phyloP scores from a whole-genome alignment of 1,140 invertebrate genomes.

The Portunus trituberculatus region DNA sequence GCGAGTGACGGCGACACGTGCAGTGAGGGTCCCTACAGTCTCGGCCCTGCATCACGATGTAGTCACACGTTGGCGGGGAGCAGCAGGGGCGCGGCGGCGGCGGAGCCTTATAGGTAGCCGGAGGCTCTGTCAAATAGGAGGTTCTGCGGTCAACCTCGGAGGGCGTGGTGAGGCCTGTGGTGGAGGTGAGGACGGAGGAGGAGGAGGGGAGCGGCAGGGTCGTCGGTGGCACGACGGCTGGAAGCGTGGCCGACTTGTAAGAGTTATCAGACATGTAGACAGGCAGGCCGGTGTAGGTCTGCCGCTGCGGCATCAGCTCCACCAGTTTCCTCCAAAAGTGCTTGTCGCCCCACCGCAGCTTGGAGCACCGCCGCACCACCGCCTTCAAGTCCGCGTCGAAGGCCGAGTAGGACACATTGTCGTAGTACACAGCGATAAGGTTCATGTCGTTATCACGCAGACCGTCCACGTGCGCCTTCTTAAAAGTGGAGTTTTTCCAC shows the following conservation, averaged over 20 bases:
- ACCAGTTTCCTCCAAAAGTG: conserved; percentile 95
- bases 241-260: conserved; percentile 69
- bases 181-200: conserved; percentile 74
- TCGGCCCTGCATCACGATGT: conserved; percentile 67
- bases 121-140: conserved; percentile 57
- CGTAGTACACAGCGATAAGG: conserved; percentile 91
- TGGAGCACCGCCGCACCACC: conserved; percentile 95
- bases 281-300: conserved; percentile 68
- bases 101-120: conserved; percentile 56
- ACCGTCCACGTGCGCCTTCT: conserved; percentile 94
- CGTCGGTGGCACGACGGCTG: conserved; percentile 56
- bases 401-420: conserved; percentile 89
- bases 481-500: conserved; percentile 96
- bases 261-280: conserved; percentile 69
- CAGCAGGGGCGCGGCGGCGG: conserved; percentile 65
- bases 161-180: conserved; percentile 73
- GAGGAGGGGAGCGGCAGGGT: conserved; percentile 67
- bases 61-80: conserved; percentile 60
- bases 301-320: conserved; percentile 87
- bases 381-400: conserved; percentile 93
- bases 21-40: conserved; percentile 64
- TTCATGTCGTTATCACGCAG: conserved; percentile 89
- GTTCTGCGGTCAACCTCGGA: conserved; percentile 65
- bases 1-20: conserved; percentile 63
- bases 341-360: conserved; percentile 94